Conservation (phyloP, 2,113 vertebrate species). For the Salvelinus sp. region DNA sequence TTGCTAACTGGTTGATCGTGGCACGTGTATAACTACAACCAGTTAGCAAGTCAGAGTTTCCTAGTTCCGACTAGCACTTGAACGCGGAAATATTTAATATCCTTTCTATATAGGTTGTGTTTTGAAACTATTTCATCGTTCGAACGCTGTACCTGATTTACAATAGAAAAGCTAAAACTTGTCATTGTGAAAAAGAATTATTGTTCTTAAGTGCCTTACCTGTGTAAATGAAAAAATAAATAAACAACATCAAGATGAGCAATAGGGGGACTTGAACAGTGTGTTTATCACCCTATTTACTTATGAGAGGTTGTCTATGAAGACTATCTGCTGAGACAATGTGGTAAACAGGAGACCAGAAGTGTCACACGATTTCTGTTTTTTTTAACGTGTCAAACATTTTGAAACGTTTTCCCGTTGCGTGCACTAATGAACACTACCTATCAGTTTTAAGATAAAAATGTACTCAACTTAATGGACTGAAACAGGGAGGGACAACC, state of each 20-base stretch:
- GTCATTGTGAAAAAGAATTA: too few species aligned
- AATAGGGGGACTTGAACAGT: not conserved
- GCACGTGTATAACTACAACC: too few species aligned
- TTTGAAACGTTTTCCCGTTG: too few species aligned
- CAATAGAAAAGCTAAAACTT: not conserved
- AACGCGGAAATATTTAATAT: not conserved
- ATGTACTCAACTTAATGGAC: too few species aligned
- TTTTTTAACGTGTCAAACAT: too few species aligned
- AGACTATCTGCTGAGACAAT: not conserved
- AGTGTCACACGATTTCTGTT: not conserved
- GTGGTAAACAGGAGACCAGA: not conserved
- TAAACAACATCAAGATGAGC: not conserved
- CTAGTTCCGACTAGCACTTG: too few species aligned
- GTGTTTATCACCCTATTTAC: not conserved
- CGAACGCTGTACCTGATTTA: not conserved
- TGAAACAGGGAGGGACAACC: too few species aligned
- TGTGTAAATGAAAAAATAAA: too few species aligned
- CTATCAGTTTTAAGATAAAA: too few species aligned
- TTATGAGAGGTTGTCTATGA: not conserved
- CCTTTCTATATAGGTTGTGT: not conserved
- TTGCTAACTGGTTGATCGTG: too few species aligned
- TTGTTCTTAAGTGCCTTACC: not conserved
- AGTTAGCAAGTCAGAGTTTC: too few species aligned
- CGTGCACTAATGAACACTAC: too few species aligned
- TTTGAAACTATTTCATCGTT: not conserved